Evolutionary conservation across 2,888 invertebrate species (phyloP).

Genomic region (Andrena bicolor): DNA sequence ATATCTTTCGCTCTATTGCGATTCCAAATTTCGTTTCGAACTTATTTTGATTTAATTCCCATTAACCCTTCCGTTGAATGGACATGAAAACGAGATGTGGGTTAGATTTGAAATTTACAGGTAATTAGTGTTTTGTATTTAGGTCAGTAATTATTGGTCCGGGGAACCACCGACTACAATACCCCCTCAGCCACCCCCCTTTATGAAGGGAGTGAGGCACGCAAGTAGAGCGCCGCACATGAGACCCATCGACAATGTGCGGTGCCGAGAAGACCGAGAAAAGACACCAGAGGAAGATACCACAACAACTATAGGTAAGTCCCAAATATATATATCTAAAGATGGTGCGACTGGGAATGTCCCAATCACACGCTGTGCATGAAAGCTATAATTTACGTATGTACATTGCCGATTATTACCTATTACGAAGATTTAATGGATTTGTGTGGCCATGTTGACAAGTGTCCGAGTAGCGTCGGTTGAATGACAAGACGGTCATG

Average conservation of each 20-base stretch:
- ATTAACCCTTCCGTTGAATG: constrained; percentile 2
- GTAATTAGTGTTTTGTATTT: constrained; percentile 33
- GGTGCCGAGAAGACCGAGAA: constrained; percentile 81
- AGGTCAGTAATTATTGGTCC: constrained; percentile 80
- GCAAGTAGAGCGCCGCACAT: constrained; percentile 77
- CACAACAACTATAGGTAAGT: constrained; percentile 80
- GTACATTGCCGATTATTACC: not conserved
- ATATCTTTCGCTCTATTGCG: constrained; percentile 9
- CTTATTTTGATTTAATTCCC: constrained; percentile 10
- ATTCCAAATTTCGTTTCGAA: constrained; percentile 1
- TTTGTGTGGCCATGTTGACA: not conserved
- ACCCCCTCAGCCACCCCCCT: constrained; percentile 79
- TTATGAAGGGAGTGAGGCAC: constrained; percentile 81
- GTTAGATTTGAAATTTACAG: constrained; percentile 8
- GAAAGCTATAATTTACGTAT: not conserved
- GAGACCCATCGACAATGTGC: constrained; percentile 75
- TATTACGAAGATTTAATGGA: not conserved
- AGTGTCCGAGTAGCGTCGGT: not conserved
- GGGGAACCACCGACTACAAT: constrained; percentile 74
- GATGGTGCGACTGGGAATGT: not conserved
- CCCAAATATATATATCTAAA: not conserved
- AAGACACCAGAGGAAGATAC: constrained; percentile 83
- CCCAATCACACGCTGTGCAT: not conserved
- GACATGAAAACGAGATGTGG: not conserved
- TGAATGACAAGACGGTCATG: not conserved